Evolutionary conservation across 2,113 vertebrate genomes (phyloP).

Genomic region (Sturnira hondurensis): DNA sequence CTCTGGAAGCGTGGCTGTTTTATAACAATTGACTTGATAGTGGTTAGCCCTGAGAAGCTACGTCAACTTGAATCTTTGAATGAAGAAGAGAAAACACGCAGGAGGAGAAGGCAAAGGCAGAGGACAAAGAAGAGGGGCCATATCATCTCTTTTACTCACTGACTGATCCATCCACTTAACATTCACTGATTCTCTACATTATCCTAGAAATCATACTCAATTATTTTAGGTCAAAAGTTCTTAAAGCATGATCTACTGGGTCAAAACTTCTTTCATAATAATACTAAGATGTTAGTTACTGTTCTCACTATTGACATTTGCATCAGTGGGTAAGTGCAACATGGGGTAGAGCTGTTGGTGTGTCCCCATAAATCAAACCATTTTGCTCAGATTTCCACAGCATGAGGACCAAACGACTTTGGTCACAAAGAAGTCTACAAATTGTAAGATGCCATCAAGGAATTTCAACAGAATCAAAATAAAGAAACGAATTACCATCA

Average conservation of each 20-base stretch:
- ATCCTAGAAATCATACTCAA: too few relatives aligned
- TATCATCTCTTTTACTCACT: background rate
- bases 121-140: too few relatives aligned
- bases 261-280: background rate
- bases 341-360: background rate
- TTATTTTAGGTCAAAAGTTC: background rate
- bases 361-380: background rate
- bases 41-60: background rate
- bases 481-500: slow-evolving; percentile 89
- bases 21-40: background rate
- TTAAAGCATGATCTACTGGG: background rate
- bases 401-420: slow-evolving; percentile 75
- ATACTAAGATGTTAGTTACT: background rate
- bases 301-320: background rate
- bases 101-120: background rate
- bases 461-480: slow-evolving; percentile 84
- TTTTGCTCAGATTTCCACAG: slow-evolving; percentile 83
- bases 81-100: background rate
- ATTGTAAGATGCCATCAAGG: slow-evolving; percentile 87
- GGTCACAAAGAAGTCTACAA: slow-evolving; percentile 85
- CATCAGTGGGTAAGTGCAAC: background rate
- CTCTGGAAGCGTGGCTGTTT: background rate
- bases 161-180: background rate
- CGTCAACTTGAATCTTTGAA: background rate
- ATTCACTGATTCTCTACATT: background rate